Evolutionary conservation across 2,797 vertebrate genomes (phyloP).

Genomic region (Characodon lateralis): DNA sequence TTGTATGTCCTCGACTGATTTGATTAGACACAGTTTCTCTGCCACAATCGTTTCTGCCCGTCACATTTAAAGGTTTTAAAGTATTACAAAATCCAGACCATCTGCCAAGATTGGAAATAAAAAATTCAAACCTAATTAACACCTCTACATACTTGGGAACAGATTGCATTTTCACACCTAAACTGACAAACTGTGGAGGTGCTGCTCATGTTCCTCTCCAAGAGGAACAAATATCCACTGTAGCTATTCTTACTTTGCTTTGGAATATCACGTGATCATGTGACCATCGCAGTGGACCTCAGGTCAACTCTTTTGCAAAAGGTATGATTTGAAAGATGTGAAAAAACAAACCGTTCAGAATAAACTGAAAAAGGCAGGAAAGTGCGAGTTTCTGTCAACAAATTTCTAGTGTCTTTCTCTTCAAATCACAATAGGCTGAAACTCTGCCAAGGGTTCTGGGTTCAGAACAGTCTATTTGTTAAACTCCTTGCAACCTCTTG

Average conservation of each 20-base stretch:
- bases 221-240: conserved; percentile 28
- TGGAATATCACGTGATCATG: conserved; percentile 23
- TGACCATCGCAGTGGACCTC: neutral
- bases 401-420: conserved; percentile 23
- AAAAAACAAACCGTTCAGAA: conserved; percentile 8
- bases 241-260: conserved; percentile 38
- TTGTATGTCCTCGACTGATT: conserved; percentile 12
- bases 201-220: conserved; percentile 33
- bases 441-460: conserved; percentile 64
- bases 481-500: conserved; percentile 54
- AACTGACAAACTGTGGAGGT: conserved; percentile 43
- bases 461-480: conserved; percentile 57
- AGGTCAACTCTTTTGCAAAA: conserved; percentile 9
- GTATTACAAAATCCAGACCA: conserved; percentile 8
- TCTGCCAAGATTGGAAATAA: conserved; percentile 31
- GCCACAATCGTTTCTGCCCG: neutral
- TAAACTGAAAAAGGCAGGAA: conserved; percentile 9
- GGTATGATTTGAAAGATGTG: conserved; percentile 5
- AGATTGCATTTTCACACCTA: conserved; percentile 57
- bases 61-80: conserved; percentile 27
- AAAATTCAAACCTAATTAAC: conserved; percentile 54
- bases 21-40: conserved; percentile 22
- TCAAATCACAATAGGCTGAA: conserved; percentile 40
- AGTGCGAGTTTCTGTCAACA: conserved; percentile 10
- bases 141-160: conserved; percentile 44